Evolutionary conservation across 1,140 invertebrate genomes (phyloP), one percentile per base, ranked within the genome.

Genomic region (Philopotamus ludificatus): DNA sequence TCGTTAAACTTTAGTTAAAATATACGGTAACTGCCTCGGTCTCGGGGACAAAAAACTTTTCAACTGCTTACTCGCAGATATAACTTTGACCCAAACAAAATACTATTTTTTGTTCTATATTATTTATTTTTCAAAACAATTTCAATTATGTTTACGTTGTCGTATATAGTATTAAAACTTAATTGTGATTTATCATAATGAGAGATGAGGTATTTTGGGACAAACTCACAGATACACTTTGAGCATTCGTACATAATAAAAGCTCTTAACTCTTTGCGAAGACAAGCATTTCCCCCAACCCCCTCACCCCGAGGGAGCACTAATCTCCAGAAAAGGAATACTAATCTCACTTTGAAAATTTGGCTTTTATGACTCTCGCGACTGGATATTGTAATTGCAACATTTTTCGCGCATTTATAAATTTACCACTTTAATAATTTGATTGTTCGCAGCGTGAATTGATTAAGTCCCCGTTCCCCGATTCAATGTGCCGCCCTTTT

Each of bases 1-100:
- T 60, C 55, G 66, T 64, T 64, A 64, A 68, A 68, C 61, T 68
- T 68, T 62, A 53, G 55, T 44, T 64, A 60, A 58, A 68, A 68
- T 64, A 68, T 68, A 68, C 57, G 66, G 51, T 61, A 68, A 68
- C 61, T 60, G 66, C 42, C 42, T 61, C 50, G 21, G 58, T 4
- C 44, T 66, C 21, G 45, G 21, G 23, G 59, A 58, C 51, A 26
- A 49, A n/a, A n/a, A 67, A 67, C 51, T 62, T 67, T 67, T 45
- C 47, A 67, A 67, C 61, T 57, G 65, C 47, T 57, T 42, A 47
- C 50, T 9, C 57, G 3, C 41, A 47, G 16, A 50, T 50, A 41
- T 50, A 20, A 42, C 34, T 20, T 12, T 57, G 21, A 57, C 34
- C 54, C 12, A 7, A 57, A 21, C 34, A 21, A 22, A 41, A 57